Percentiles rank a stretch among this genome's conserved stretches.
Evolutionary conservation across 2,888 invertebrate species (phyloP).

Genomic region (Megamerina dolium): DNA sequence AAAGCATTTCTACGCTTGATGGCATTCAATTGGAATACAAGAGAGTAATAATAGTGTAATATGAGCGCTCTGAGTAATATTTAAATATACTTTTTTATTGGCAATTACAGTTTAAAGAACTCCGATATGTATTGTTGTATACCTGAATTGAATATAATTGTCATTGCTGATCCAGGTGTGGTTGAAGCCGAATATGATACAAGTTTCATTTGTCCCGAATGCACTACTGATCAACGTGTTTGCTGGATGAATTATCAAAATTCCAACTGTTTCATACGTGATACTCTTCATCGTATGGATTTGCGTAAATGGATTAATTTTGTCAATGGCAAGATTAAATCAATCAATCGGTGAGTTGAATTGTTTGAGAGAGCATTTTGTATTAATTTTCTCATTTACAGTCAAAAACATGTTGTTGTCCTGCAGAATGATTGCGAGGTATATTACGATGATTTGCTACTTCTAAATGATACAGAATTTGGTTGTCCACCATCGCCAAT

Average conservation of each 20-base stretch:
- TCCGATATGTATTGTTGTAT: slow-evolving; percentile 21
- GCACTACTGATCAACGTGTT: slow-evolving; percentile 7
- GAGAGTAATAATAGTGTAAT: slow-evolving; percentile 24
- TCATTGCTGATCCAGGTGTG: slow-evolving; percentile 28
- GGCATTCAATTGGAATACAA: slow-evolving; percentile 32
- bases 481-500: slow-evolving; percentile 21
- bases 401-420: slow-evolving; percentile 20
- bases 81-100: no score
- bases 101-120: no score
- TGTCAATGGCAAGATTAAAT: slow-evolving; percentile 23
- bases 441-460: slow-evolving; percentile 30
- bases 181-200: slow-evolving; percentile 33
- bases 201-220: slow-evolving; percentile 23
- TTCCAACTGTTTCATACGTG: slow-evolving; percentile 26
- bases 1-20: slow-evolving; percentile 33
- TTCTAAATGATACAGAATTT: slow-evolving; percentile 25
- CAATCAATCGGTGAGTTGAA: slow-evolving; percentile 28
- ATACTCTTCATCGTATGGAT: slow-evolving; percentile 32
- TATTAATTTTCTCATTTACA: slow-evolving; percentile 10
- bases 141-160: slow-evolving; percentile 28
- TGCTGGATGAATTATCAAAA: slow-evolving; percentile 29
- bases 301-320: slow-evolving; percentile 32
- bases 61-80: no score
- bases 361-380: no score
- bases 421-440: slow-evolving; percentile 29